Evolutionary conservation across 2,113 vertebrate genomes (phyloP), one percentile per base, ranked within the genome.

Genomic region (Thunnus maccoyii): DNA sequence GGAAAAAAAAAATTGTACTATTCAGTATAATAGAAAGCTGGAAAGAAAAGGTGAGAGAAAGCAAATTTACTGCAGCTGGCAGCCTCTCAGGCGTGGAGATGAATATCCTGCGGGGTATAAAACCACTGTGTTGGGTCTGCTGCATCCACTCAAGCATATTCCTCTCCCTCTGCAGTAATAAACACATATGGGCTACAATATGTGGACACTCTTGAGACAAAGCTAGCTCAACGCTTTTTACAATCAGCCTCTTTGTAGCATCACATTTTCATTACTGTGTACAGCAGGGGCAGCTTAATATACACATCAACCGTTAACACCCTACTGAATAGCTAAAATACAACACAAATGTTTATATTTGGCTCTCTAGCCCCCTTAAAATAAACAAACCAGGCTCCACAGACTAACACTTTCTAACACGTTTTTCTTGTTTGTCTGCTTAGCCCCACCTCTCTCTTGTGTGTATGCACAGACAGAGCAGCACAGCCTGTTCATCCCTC

Each of bases 401-500:
- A 63, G n/a, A 46, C 41, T 47, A 3, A 0, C 7, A 57, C 16
- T 63, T 72, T 41, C 1, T 3, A 25, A 0, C 62, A 36, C 22
- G 82, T 70, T 80, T 66, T 76, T 83, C 82, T 74, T 86, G 73
- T 85, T 86, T 83, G 82, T 80, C 68, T 78, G 54, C 60, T 51
- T 41, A 22, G 73, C 88, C 67, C 70, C 76, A 72, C 88, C 82
- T 82, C 72, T 83, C 54, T 30, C 27, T 30, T 50, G 14, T 51
- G 46, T 47, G 55, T 32, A 76, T 69, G 75, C 72, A 66, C 74
- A 16, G 30, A 25, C 86, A 72, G 56, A 69, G 44, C 58, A 46
- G 12, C 22, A 52, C 60, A 78, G 84, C 56, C 67, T 67, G 36
- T 78, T 88, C 82, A 89, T 78, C 82, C 82, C 54, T 27, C 27